Evolutionary conservation across 2,113 vertebrate genomes (phyloP), one percentile per base, ranked within the genome.

Genomic region (Ceyx margarethae): DNA sequence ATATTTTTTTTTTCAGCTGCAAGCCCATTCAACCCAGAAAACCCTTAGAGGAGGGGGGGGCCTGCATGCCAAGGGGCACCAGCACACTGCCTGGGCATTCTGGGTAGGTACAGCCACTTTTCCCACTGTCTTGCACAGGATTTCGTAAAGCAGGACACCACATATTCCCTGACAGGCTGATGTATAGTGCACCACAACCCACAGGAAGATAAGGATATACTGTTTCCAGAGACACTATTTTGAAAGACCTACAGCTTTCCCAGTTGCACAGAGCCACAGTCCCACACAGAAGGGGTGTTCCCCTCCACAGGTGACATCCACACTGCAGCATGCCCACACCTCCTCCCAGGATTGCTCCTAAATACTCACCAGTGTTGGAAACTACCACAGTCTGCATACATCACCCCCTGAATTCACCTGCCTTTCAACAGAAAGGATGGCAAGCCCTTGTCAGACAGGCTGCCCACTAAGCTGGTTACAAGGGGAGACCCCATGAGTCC

Each of bases 381-480:
- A 35, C 35, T n/a, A 3, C 9, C 0, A 0, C 8, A 0, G 37
- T 1, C 48, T 10, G 73, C 4, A 29, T 35, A 10, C 42, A 14
- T 26, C 26, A 2, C 2, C 15, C 19, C 45, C 51, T 40, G 5
- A 4, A 22, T 29, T 0, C 22, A 4, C 42, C 45, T 3, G 10
- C 6, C 48, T 13, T 9, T 4, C 4, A 3, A n/a, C 18, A n/a
- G 29, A 56, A 31, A n/a, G 45, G 35, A 42, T 4, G 20, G 29
- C 33, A 4, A 37, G 19, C 20, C 51, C 35, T 37, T 28, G 20
- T 7, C 1, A 4, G 43, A 50, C 69, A 17, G 2, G 46, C 46
- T 68, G 1, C 9, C 10, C 2, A 2, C 67, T 2, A 1, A n/a
- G 33, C 14, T 1, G 1, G 42, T 65, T 13, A 68, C 35, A 0